Evolutionary conservation across 1,140 invertebrate species (phyloP).

Genomic region (Globodera rostochiensis): DNA sequence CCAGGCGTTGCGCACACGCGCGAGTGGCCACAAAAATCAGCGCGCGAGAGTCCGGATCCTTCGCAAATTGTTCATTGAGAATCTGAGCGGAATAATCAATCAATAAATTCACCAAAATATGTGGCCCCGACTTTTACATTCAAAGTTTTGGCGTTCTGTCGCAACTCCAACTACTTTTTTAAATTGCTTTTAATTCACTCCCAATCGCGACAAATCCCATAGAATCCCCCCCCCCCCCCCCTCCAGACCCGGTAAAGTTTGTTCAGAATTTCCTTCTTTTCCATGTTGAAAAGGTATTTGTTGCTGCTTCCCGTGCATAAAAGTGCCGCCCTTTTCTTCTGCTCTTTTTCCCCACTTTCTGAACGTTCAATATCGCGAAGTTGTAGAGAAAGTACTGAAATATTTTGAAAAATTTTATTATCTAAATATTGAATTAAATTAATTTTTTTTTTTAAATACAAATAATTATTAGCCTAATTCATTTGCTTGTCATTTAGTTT

Average conservation of each 20-base stretch:
- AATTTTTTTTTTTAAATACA: constrained; percentile 5
- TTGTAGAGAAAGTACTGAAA: background rate
- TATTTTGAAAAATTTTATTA: background rate
- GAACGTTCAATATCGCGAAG: background rate
- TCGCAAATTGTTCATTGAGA: constrained; percentile 37
- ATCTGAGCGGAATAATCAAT: background rate
- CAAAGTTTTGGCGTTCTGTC: too few species aligned
- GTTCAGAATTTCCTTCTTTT: constrained; percentile 40
- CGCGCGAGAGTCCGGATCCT: constrained; percentile 46
- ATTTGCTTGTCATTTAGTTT: background rate
- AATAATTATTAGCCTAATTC: constrained; percentile 11
- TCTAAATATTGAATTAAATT: constrained; percentile 17
- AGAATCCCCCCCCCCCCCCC: too few species aligned
- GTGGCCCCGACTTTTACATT: too few species aligned
- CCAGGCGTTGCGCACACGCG: constrained; percentile 24
- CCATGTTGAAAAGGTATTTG: background rate
- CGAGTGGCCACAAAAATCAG: constrained; percentile 53
- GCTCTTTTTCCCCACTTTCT: background rate
- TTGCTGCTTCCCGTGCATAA: background rate
- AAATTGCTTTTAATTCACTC: too few species aligned
- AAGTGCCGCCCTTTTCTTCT: background rate
- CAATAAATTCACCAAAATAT: background rate
- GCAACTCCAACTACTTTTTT: too few species aligned
- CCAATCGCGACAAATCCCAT: too few species aligned
- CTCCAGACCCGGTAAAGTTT: constrained; percentile 4